Percentiles rank a stretch among this genome's conserved stretches.
phyloP scores from a whole-genome alignment of 2,888 invertebrate species.

The Girardia tigrina region DNA sequence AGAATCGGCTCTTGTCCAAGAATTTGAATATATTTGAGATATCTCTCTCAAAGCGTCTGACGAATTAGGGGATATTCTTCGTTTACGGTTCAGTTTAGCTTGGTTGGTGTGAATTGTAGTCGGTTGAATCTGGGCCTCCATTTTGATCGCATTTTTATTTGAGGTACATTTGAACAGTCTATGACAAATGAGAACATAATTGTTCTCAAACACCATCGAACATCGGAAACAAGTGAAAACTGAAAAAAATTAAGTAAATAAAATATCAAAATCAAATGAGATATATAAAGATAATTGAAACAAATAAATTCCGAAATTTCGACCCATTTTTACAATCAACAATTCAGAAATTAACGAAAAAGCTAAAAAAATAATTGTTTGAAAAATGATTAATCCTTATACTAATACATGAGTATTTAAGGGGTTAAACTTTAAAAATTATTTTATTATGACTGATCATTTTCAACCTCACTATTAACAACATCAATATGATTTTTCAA shows the following conservation, averaged over 20 bases:
- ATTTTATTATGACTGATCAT: no score
- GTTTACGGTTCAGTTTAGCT: not conserved
- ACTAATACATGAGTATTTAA: no score
- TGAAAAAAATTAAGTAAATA: not conserved
- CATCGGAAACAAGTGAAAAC: constrained; percentile 39
- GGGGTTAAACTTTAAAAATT: no score
- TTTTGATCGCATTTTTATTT: not conserved
- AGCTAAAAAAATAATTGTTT: no score
- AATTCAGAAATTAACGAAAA: no score
- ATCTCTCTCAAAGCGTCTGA: constrained; percentile 10
- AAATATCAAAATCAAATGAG: no score
- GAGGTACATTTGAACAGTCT: constrained; percentile 42
- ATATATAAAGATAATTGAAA: no score
- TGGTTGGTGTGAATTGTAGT: not conserved
- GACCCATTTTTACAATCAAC: no score
- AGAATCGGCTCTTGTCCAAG: not conserved
- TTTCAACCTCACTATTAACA: no score
- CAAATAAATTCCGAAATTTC: no score
- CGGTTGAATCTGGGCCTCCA: not conserved
- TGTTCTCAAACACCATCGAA: constrained; percentile 42
- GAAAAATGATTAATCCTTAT: no score
- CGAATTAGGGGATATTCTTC: not conserved
- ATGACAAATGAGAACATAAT: constrained; percentile 44
- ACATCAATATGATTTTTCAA: no score
- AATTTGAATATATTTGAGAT: not conserved